phyloP scores from a whole-genome alignment of 1,140 invertebrate genomes.

The Brachystomella parvula region DNA sequence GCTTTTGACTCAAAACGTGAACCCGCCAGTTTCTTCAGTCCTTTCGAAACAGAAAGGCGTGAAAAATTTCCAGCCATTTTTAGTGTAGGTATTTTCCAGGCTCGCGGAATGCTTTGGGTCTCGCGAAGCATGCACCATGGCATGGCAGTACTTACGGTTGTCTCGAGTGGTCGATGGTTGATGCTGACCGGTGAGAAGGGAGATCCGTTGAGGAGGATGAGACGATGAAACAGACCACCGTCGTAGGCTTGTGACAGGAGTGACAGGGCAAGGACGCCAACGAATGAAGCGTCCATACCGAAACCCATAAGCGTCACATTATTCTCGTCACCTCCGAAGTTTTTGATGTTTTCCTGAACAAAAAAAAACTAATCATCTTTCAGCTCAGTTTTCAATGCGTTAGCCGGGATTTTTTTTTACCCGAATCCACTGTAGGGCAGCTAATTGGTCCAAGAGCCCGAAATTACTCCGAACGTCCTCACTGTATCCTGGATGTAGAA shows the following conservation, averaged over 20 bases:
- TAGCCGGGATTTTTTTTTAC: conserved; percentile 14
- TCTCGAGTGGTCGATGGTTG: conserved; percentile 30
- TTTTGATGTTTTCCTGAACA: conserved; percentile 28
- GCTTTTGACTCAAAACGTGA: too few relatives aligned
- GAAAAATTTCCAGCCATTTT: too few relatives aligned
- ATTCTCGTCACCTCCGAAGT: conserved; percentile 33
- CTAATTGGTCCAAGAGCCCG: conserved; percentile 36
- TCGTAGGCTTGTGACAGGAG: conserved; percentile 34
- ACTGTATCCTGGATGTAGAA: conserved; percentile 27
- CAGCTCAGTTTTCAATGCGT: background rate
- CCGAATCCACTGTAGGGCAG: conserved; percentile 36
- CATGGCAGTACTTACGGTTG: conserved; percentile 34
- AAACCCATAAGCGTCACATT: conserved; percentile 31
- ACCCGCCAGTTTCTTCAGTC: too few relatives aligned
- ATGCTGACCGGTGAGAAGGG: conserved; percentile 33
- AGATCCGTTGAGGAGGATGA: conserved; percentile 36
- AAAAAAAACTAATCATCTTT: conserved; percentile 17
- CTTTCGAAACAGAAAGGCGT: too few relatives aligned
- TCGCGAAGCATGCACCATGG: too few relatives aligned
- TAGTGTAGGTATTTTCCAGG: too few relatives aligned
- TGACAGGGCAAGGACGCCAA: conserved; percentile 31
- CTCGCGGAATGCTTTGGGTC: too few relatives aligned
- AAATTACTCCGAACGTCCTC: conserved; percentile 34
- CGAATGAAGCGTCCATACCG: conserved; percentile 31
- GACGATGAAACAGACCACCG: conserved; percentile 36